These are phyloP conservation scores for Ammodytes dubius DNA, from an alignment of 2,113 vertebrate genomes.

Conservation along the genomic window DNA sequence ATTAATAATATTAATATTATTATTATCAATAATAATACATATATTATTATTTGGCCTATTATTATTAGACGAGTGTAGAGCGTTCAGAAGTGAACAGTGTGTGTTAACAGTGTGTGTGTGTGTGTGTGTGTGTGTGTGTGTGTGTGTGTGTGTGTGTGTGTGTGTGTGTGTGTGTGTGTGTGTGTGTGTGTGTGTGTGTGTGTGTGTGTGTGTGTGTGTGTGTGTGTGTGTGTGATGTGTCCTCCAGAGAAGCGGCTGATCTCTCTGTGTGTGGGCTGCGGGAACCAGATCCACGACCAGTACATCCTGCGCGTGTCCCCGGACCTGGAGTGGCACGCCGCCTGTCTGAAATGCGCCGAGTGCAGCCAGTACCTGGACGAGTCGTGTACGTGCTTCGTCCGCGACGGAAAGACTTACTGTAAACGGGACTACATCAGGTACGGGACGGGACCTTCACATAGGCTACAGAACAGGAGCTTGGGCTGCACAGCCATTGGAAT, in stretches of 20 bases:
- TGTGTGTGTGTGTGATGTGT: conserved; percentile 4
- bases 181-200: too few relatives aligned
- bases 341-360: conserved; percentile 98
- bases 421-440: conserved; percentile 99
- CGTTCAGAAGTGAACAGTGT: neutral
- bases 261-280: conserved; percentile 99
- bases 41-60: neutral
- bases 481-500: conserved; percentile 14
- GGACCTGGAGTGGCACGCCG: conserved; percentile 99
- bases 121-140: too few relatives aligned
- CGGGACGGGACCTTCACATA: neutral
- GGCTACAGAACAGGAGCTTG: neutral
- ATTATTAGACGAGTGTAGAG: neutral
- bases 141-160: too few relatives aligned
- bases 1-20: conserved; percentile 16
- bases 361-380: conserved; percentile 99
- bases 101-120: conserved; percentile 1
- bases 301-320: conserved; percentile 99
- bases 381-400: conserved; percentile 98
- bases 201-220: neutral
- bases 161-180: neutral
- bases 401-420: conserved; percentile 99
- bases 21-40: neutral
- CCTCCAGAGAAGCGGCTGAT: conserved; percentile 96
- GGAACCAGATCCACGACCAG: conserved; percentile 99